phyloP scores from a whole-genome alignment of 2,888 invertebrate species.

The Dastarcus helophoroides region DNA sequence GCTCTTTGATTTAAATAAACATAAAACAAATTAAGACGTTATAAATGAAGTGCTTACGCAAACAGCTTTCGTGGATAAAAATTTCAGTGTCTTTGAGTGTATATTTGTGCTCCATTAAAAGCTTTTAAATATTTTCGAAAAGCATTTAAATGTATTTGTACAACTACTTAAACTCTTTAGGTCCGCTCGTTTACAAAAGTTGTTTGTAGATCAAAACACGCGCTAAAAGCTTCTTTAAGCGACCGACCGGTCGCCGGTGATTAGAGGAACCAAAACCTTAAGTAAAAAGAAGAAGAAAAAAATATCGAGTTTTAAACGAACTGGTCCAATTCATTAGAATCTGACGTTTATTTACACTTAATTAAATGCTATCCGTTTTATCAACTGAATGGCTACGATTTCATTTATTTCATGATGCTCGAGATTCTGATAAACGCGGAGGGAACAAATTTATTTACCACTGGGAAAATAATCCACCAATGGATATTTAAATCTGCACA shows the following conservation, averaged over 20 bases:
- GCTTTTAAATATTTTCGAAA: constrained; percentile 27
- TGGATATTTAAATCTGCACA: no score
- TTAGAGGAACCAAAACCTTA: constrained; percentile 11
- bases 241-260: constrained; percentile 13
- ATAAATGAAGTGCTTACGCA: neutral
- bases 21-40: no score
- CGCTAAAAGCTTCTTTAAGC: constrained; percentile 25
- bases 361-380: constrained; percentile 28
- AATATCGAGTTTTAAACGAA: constrained; percentile 21
- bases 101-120: constrained; percentile 19
- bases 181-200: constrained; percentile 26
- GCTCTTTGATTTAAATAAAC: no score
- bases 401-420: no score
- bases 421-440: no score
- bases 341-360: constrained; percentile 28
- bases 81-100: constrained; percentile 8
- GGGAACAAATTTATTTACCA: no score
- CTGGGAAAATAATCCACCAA: no score
- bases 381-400: constrained; percentile 21
- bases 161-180: constrained; percentile 26
- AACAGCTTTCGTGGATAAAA: constrained; percentile 1
- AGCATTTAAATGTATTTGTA: constrained; percentile 26
- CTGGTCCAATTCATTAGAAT: constrained; percentile 26
- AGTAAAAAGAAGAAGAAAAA: no score
- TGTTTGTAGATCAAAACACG: constrained; percentile 27